Evolutionary conservation across 2,888 invertebrate species (phyloP).

Genomic region (Cheilosia urbana): DNA sequence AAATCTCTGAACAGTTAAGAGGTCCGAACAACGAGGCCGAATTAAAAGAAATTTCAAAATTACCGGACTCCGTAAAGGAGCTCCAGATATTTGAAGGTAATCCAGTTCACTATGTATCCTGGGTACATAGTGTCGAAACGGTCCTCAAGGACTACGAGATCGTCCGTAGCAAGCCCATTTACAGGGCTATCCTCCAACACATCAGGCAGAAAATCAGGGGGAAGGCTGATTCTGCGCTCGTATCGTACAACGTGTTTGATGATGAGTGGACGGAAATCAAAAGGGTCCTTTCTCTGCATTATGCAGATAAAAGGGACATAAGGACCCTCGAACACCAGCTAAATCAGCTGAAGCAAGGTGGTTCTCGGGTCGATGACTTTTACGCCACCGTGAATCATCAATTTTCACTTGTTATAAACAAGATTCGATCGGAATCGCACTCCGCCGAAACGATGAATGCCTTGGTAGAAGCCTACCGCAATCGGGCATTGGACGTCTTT

Average conservation of each 20-base stretch:
- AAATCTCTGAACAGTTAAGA: too few relatives aligned
- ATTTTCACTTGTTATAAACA: neutral
- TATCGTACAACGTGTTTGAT: too few relatives aligned
- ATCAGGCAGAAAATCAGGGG: too few relatives aligned
- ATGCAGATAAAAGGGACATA: conserved; percentile 74
- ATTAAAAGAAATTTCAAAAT: conserved; percentile 11
- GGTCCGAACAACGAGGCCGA: neutral
- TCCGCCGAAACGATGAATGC: neutral
- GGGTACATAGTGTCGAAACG: neutral
- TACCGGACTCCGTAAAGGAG: conserved; percentile 61
- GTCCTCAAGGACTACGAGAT: neutral
- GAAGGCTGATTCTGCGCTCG: too few relatives aligned
- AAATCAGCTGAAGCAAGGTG: conserved; percentile 17
- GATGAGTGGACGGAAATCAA: conserved; percentile 41
- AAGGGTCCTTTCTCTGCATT: conserved; percentile 63
- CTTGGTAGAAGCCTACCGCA: neutral
- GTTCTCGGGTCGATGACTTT: neutral
- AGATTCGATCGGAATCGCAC: neutral
- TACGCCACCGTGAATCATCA: neutral
- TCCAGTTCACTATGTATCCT: neutral
- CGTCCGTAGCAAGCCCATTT: neutral
- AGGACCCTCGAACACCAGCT: conserved; percentile 75
- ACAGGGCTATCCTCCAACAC: too few relatives aligned
- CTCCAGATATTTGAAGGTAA: neutral
- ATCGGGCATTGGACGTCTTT: neutral